phyloP scores from a whole-genome alignment of 2,888 invertebrate genomes.

The Drosophila macrospina region DNA sequence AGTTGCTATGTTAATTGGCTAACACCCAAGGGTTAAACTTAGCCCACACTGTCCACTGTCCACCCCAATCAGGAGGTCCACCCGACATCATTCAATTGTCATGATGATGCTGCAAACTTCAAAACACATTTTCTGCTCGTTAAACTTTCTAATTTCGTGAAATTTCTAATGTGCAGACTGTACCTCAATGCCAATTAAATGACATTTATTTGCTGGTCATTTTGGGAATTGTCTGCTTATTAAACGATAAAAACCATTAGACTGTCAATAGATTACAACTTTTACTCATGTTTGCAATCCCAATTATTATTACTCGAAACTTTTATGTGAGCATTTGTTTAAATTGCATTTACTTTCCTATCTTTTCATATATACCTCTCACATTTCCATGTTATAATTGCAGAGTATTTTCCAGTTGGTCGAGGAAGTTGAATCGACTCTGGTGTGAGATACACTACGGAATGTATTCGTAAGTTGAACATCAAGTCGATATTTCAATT shows the following conservation, averaged over 20 bases:
- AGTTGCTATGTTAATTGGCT: slow-evolving; percentile 70
- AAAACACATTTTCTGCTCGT: slow-evolving; percentile 77
- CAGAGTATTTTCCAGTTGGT: slow-evolving; percentile 20
- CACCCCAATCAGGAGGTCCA: slow-evolving; percentile 29
- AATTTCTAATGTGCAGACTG: slow-evolving; percentile 38
- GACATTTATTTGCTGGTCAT: slow-evolving; percentile 43
- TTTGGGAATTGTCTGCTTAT: slow-evolving; percentile 40
- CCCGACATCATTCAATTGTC: slow-evolving; percentile 31
- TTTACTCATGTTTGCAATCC: not conserved
- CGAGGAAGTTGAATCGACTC: slow-evolving; percentile 1
- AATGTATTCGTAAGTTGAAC: no score
- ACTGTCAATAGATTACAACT: slow-evolving; percentile 12
- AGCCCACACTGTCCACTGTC: slow-evolving; percentile 14
- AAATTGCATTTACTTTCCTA: not conserved
- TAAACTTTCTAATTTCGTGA: slow-evolving; percentile 54
- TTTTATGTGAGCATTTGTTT: not conserved
- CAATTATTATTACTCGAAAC: not conserved
- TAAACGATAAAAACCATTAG: slow-evolving; percentile 6
- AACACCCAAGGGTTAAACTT: slow-evolving; percentile 66
- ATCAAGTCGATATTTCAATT: not conserved
- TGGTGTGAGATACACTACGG: slow-evolving; percentile 4
- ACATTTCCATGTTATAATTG: not conserved
- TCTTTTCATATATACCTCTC: not conserved
- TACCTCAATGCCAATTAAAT: slow-evolving; percentile 23
- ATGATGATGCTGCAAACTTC: slow-evolving; percentile 66